A percentile compares a stretch with the other conserved stretches of the same genome.
Conservation (phyloP, 2,797 vertebrate species). For the Falco cherrug region DNA sequence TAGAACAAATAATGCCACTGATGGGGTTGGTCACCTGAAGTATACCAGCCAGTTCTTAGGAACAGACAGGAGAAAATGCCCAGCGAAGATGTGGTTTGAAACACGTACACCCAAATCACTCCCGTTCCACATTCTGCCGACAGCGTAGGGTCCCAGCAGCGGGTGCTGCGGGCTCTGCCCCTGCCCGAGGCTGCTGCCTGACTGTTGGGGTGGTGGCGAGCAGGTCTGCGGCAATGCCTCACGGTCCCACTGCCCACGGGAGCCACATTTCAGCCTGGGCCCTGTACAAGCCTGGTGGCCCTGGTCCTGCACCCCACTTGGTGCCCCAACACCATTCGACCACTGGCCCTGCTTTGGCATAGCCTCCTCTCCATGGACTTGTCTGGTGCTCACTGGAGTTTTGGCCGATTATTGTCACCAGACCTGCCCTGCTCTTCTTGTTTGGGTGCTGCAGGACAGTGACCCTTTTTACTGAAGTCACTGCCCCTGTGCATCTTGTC, state of each 20-base stretch:
- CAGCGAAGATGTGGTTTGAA: not conserved
- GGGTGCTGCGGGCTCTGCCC: not conserved
- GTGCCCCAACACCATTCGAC: fast-evolving
- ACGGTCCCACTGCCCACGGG: not conserved
- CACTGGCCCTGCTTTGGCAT: not conserved
- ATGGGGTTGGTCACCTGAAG: not conserved
- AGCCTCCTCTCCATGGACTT: fast-evolving
- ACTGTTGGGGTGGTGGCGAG: not conserved
- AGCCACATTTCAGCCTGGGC: not conserved
- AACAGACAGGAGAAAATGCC: not conserved
- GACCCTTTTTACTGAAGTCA: not conserved
- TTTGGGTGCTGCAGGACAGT: not conserved
- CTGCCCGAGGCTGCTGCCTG: fast-evolving
- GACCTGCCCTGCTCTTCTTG: not conserved
- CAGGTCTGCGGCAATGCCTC: not conserved
- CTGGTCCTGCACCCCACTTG: fast-evolving
- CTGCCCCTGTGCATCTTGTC: not conserved
- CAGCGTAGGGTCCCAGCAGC: fast-evolving
- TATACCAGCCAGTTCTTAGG: not conserved
- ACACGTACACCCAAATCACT: not conserved
- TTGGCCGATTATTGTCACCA: fast-evolving
- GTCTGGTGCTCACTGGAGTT: not conserved
- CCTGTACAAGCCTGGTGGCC: not conserved
- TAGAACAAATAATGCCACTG: not conserved
- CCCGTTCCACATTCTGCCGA: not conserved